Evolutionary conservation across 2,113 vertebrate genomes (phyloP).

Genomic region (Gnathonemus echidnorhynchus): DNA sequence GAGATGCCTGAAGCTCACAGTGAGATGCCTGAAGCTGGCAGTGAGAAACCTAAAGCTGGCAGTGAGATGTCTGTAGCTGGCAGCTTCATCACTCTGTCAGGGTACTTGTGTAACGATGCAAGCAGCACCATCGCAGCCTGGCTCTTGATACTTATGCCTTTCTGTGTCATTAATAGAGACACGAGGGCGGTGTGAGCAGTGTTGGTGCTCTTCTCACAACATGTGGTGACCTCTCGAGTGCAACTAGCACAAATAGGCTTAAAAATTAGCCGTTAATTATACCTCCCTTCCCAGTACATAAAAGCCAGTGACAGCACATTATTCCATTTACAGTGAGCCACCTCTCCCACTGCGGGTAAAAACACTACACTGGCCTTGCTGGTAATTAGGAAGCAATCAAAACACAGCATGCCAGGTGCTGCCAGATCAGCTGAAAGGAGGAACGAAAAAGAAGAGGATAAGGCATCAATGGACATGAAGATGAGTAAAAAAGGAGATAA

Average conservation of each 20-base stretch:
- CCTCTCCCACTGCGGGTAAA: not conserved
- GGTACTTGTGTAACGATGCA: not conserved
- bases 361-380: not conserved
- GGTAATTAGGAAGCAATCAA: not conserved
- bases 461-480: not conserved
- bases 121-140: not conserved
- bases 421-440: not conserved
- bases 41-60: not conserved
- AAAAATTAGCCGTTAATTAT: not conserved
- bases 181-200: not conserved
- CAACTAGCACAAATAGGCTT: not conserved
- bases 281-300: not conserved
- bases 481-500: not conserved
- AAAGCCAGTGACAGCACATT: not conserved
- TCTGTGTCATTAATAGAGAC: conserved; percentile 1
- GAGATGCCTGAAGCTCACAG: not conserved
- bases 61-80: not conserved
- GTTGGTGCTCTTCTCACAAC: not conserved
- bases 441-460: not conserved
- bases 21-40: not conserved
- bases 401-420: not conserved
- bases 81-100: not conserved
- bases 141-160: not conserved
- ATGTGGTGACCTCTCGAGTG: not conserved
- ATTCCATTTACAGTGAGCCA: not conserved